These are phyloP conservation scores for Hermaeophaga mercurialis DNA, from an alignment of 2,888 invertebrate genomes.

Conservation along the genomic window DNA sequence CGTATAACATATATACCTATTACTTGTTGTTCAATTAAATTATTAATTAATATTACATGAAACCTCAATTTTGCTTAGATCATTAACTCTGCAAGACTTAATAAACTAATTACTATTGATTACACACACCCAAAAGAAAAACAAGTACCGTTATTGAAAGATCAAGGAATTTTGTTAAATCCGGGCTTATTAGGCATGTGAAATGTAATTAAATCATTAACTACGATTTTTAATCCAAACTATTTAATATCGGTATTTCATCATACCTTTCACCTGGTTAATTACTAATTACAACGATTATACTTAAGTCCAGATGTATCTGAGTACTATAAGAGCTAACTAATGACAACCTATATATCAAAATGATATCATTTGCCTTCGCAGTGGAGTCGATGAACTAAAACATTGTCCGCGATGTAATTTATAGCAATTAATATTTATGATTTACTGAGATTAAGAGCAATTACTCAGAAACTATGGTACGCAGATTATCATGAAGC, in stretches of 20 bases:
- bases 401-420: constrained; percentile 35
- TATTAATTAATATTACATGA: constrained; percentile 14
- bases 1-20: no score
- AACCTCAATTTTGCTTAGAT: constrained; percentile 8
- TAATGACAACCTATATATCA: constrained; percentile 29
- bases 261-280: constrained; percentile 25
- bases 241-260: constrained; percentile 17
- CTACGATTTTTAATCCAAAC: constrained; percentile 10
- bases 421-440: constrained; percentile 37
- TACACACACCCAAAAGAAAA: constrained; percentile 7
- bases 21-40: no score
- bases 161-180: constrained; percentile 10
- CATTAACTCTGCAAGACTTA: constrained; percentile 12
- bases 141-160: constrained; percentile 19
- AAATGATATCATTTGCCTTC: constrained; percentile 33
- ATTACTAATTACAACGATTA: constrained; percentile 21
- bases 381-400: constrained; percentile 34
- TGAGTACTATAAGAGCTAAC: constrained; percentile 11
- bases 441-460: constrained; percentile 34
- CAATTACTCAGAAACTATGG: constrained; percentile 31
- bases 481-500: constrained; percentile 18
- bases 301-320: constrained; percentile 16
- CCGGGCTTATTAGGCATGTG: constrained; percentile 2
- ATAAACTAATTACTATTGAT: constrained; percentile 16
- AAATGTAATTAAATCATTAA: constrained; percentile 20